These are phyloP conservation scores for Alosa sapidissima DNA, from an alignment of 2,797 vertebrate genomes.

Conservation along the genomic window DNA sequence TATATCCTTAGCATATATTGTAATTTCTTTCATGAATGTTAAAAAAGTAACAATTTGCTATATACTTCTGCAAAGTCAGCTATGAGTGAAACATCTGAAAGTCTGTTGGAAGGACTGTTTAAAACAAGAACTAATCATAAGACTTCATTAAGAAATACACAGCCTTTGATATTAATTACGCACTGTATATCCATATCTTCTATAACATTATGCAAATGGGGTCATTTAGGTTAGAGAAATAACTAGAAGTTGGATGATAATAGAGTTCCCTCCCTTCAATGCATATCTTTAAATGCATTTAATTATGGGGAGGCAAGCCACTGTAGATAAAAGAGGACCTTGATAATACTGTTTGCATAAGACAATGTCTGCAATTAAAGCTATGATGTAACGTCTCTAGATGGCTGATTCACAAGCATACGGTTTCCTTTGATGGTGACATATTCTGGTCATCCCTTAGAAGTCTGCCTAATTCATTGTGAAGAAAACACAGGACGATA, in stretches of 20 bases:
- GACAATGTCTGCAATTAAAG: slow-evolving; percentile 39
- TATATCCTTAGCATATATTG: slow-evolving; percentile 1
- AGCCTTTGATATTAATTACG: slow-evolving; percentile 32
- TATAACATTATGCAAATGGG: slow-evolving; percentile 53
- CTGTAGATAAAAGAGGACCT: slow-evolving; percentile 50
- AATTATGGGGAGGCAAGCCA: slow-evolving; percentile 49
- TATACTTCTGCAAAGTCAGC: slow-evolving; percentile 18
- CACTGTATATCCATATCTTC: slow-evolving; percentile 42
- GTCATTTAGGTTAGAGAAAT: slow-evolving; percentile 48
- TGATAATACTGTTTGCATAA: slow-evolving; percentile 43
- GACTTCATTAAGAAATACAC: slow-evolving; percentile 20
- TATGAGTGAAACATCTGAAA: background rate
- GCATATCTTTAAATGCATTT: slow-evolving; percentile 45
- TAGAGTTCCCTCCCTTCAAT: slow-evolving; percentile 41
- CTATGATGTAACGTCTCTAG: slow-evolving; percentile 19
- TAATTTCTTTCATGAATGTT: slow-evolving; percentile 16
- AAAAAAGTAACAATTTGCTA: background rate
- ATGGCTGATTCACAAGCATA: slow-evolving; percentile 14
- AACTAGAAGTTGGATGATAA: slow-evolving; percentile 44
- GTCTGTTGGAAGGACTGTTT: background rate
- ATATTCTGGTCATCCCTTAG: slow-evolving; percentile 9
- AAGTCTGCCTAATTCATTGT: background rate
- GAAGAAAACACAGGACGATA: background rate
- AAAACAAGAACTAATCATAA: background rate
- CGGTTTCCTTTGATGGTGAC: slow-evolving; percentile 17